phyloP scores from a whole-genome alignment of 2,797 vertebrate genomes.

The Dromococcyx pavoninus region DNA sequence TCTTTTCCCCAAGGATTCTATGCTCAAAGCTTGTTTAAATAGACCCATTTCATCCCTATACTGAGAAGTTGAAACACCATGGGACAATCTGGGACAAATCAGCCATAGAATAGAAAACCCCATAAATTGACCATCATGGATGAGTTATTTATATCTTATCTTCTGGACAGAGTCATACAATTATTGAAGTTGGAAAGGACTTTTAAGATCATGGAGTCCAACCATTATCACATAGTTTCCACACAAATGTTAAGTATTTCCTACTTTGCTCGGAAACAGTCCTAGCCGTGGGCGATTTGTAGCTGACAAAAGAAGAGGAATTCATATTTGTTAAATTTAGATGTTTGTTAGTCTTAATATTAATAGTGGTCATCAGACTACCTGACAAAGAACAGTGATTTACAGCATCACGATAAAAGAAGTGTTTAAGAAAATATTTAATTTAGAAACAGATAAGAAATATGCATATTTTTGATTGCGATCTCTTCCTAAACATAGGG shows the following conservation, averaged over 20 bases:
- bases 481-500: not conserved
- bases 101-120: not conserved
- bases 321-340: not conserved
- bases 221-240: not conserved
- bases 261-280: not conserved
- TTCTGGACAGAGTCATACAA: not conserved
- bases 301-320: not conserved
- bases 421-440: not conserved
- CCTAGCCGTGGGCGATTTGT: rapidly evolving
- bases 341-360: not conserved
- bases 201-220: too few relatives aligned
- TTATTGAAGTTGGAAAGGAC: too few relatives aligned
- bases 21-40: not conserved
- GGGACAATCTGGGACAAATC: not conserved
- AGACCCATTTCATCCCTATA: not conserved
- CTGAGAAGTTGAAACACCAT: not conserved
- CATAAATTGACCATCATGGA: not conserved
- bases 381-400: not conserved
- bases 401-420: not conserved
- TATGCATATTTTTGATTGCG: not conserved
- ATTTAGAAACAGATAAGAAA: not conserved
- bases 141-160: not conserved
- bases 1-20: not conserved
- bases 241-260: not conserved
- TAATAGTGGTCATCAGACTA: not conserved